These are phyloP conservation scores for Copsychus sechellarum DNA, from an alignment of 2,113 vertebrate species.

Conservation along the genomic window DNA sequence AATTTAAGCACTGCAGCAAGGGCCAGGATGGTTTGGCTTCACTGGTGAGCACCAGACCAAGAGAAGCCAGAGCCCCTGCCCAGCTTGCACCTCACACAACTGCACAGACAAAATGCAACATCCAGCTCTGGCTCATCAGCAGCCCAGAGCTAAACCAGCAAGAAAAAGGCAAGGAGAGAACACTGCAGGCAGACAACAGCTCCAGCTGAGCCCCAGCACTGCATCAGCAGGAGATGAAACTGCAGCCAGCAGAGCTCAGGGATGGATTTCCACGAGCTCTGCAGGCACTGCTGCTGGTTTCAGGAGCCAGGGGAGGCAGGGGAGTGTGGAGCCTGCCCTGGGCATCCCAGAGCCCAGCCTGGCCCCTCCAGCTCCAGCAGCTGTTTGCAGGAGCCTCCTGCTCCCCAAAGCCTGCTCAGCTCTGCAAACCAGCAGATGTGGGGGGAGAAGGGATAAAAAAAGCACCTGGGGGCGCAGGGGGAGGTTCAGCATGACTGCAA, in stretches of 20 bases:
- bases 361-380: not conserved
- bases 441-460: conserved; percentile 59
- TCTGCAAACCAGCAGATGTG: conserved; percentile 41
- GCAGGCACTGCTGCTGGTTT: not conserved
- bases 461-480: conserved; percentile 53
- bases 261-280: not conserved
- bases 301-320: not conserved
- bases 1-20: not conserved
- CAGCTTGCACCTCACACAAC: not conserved
- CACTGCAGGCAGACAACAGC: rapidly evolving
- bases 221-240: too few species aligned
- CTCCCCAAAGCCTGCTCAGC: conserved; percentile 26
- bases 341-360: not conserved
- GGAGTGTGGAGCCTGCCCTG: rapidly evolving
- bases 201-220: not conserved
- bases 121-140: not conserved
- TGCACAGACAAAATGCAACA: not conserved
- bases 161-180: not conserved
- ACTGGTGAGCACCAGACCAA: not conserved
- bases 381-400: not conserved
- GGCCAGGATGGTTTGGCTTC: not conserved
- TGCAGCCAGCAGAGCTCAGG: not conserved
- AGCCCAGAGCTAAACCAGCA: not conserved
- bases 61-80: not conserved
- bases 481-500: conserved; percentile 65